Evolutionary conservation across 2,888 invertebrate species (phyloP).

Genomic region (Magallana nippona): DNA sequence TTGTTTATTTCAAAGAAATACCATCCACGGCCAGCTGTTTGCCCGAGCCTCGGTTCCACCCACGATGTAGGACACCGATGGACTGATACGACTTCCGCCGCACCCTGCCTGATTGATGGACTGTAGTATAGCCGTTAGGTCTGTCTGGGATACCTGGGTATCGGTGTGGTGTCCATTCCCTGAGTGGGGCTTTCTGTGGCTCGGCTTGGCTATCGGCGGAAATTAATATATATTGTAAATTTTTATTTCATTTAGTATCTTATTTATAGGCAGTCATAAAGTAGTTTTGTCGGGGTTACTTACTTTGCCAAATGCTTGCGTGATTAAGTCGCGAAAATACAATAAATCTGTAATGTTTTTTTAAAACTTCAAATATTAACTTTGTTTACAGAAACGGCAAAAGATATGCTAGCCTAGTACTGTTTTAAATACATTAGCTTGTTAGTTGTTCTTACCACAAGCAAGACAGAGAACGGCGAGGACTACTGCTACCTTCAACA

Average conservation of each 20-base stretch:
- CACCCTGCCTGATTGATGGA: constrained; percentile 46
- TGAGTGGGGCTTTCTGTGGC: background rate
- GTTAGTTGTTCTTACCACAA: background rate
- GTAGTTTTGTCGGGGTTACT: too few relatives aligned
- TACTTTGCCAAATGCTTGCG: too few relatives aligned
- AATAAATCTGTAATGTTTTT: too few relatives aligned
- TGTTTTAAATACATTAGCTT: too few relatives aligned
- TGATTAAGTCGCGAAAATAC: too few relatives aligned
- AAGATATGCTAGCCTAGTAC: too few relatives aligned
- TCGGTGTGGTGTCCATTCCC: background rate
- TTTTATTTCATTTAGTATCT: too few relatives aligned
- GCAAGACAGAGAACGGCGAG: background rate
- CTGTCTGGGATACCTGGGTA: background rate
- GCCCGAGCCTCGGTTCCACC: constrained; percentile 89
- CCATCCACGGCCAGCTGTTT: constrained; percentile 97
- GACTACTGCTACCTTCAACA: constrained; percentile 6
- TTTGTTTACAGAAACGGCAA: too few relatives aligned
- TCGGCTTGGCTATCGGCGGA: background rate
- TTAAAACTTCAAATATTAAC: too few relatives aligned
- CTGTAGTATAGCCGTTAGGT: constrained; percentile 5
- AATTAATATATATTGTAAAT: too few relatives aligned
- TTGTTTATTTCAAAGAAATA: constrained; percentile 49
- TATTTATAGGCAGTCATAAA: too few relatives aligned
- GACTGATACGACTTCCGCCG: constrained; percentile 50
- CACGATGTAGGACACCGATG: constrained; percentile 82